Evolutionary conservation across 2,888 invertebrate species (phyloP), one percentile per base, ranked within the genome.

Genomic region (Hirtodrosophila cameraria): DNA sequence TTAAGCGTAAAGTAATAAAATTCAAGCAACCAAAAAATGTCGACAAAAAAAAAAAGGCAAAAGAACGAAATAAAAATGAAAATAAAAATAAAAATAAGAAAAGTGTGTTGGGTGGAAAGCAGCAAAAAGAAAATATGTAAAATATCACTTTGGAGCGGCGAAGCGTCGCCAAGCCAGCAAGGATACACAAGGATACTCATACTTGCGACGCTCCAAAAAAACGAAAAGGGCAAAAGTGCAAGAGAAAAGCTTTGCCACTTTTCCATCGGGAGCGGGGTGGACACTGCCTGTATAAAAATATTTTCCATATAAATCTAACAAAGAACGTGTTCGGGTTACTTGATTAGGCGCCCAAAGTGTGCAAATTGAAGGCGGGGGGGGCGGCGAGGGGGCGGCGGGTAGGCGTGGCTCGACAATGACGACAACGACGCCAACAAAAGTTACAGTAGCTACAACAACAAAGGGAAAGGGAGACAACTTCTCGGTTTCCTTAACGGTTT

Each of bases 271-370:
- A 3, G 6, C 5, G 15, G 25, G 30, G 15, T 5, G 27, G 13
- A 3, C 30, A 41, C 12, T 6, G 8, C 75, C 72, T 84, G 83
- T 82, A 87, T 82, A 75, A 84, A 87, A 78, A 84, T 86, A 86
- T 87, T 87, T 86, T 83, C 87, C 70, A 80, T 78, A 88, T 87
- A 87, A 86, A 88, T 87, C 88, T 87, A 87, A 86, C 76, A 88
- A 83, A 64, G 81, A 75, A 86, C 86, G 86, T 86, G 88, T 86
- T 81, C 64, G 75, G 88, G 86, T 86, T 86, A 77, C 78, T 86
- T 88, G 86, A 86, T 86, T 86, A 81, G 79, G 74, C 67, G 50
- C 23, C 48, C 54, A 64, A 70, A 73, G 61, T 75, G 68, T 57
- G 76, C 76, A 66, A 76, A 76, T 66, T 61, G 53, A 2, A 0